Conservation (phyloP, 2,888 invertebrate genomes). For the Sylvicola fuscatus region DNA sequence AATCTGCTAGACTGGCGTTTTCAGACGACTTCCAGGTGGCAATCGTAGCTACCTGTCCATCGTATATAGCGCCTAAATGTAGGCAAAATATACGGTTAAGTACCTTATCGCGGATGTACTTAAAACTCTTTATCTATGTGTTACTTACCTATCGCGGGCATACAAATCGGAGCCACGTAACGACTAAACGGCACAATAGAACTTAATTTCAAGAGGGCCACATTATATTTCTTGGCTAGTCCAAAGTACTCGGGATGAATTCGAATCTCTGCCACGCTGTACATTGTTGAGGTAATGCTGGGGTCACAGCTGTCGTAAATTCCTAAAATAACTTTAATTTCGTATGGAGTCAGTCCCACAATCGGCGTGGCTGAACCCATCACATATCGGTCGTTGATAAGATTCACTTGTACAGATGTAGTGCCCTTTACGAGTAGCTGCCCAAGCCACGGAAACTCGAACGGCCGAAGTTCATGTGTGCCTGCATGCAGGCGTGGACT, state of each 20-base stretch:
- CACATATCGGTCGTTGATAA: constrained; percentile 36
- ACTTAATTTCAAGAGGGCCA: constrained; percentile 31
- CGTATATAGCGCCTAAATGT: constrained; percentile 3
- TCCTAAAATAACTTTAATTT: constrained; percentile 32
- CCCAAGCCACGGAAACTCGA: constrained; percentile 4
- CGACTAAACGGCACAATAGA: constrained; percentile 29
- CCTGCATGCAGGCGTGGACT: not conserved
- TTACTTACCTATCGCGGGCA: constrained; percentile 29
- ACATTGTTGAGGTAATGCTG: constrained; percentile 27
- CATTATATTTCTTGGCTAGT: constrained; percentile 28
- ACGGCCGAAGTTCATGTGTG: constrained; percentile 1
- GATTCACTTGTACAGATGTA: constrained; percentile 30
- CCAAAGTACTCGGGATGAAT: constrained; percentile 31
- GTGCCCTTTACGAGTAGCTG: constrained; percentile 14
- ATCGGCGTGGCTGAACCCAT: constrained; percentile 32
- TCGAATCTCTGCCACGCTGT: constrained; percentile 27
- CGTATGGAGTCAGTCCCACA: constrained; percentile 27
- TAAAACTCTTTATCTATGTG: no score
- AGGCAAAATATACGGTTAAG: not conserved
- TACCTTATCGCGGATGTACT: no score
- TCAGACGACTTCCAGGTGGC: constrained; percentile 2
- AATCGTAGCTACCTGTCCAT: constrained; percentile 4
- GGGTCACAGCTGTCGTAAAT: constrained; percentile 30
- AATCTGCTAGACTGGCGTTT: not conserved
- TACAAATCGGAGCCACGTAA: constrained; percentile 32